Base-by-base conservation (phyloP, 2,113 vertebrate species). In the Urocitellus parryii region DNA sequence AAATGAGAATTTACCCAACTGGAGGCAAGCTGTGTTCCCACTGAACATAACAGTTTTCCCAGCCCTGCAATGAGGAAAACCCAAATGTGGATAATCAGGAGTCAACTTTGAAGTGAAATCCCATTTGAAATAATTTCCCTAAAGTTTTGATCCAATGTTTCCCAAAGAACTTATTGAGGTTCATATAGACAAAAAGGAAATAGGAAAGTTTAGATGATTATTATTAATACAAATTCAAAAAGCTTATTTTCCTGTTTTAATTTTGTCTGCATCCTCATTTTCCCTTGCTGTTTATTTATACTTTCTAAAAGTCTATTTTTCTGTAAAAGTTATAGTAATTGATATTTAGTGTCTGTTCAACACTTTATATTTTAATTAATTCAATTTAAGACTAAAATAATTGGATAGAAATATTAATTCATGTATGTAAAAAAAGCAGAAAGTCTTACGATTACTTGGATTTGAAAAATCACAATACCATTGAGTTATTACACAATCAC, bases 1-100 rank as follows among this genome's bases (percentile, higher is more conserved):
- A 94, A 95, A 84, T 82, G 68, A 72, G 25, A 94, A 88, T 56
- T 79, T 92, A 92, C 25, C 29, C 39, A 78, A 73, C 72, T 89
- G 79, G 9, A 84, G 72, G 56, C 45, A 88, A 39, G n/a, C 25
- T 48, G 27, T 73, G 53, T 77, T 88, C 20, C 24, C 53, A 45
- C 7, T 78, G 22, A 88, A 22, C 18, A 79, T 27, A 88, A 18
- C 29, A 32, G 32, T 73, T 63, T 92, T 73, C 53, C 48, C 42
- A 88, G 24, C 22, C 18, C 45, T 83, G 39, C 17, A 72, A 84
- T 45, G 37, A 84, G 68, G 20, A 92, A 94, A 88, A 92, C 29
- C n/a, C 37, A 92, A 88, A 79, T 2, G 0, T 73, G n/a, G 9
- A 88, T 88, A 83, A 88, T 88, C 27, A 88, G 37, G 16, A 77